phyloP scores from a whole-genome alignment of 2,113 vertebrate species.

The Deroptyus accipitrinus region DNA sequence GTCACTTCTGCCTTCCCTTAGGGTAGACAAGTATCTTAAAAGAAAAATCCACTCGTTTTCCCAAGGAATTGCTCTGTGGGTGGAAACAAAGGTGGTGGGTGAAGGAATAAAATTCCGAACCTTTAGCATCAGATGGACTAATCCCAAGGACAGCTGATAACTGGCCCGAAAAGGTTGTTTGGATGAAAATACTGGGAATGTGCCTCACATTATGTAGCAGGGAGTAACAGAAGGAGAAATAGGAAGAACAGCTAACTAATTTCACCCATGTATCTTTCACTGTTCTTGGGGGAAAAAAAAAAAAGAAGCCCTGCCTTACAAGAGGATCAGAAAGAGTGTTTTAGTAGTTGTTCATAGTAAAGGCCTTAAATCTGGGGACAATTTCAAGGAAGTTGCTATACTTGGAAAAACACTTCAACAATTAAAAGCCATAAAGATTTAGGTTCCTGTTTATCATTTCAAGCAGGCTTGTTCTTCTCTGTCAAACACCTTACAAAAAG shows the following conservation, averaged over 20 bases:
- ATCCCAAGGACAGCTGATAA: not conserved
- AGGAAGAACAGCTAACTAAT: not conserved
- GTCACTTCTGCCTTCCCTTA: not conserved
- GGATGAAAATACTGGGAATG: constrained; percentile 1
- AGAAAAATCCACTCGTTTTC: not conserved
- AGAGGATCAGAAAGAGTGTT: not conserved
- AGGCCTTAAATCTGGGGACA: not conserved
- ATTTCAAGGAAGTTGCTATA: not conserved
- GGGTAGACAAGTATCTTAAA: not conserved
- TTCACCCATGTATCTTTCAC: not conserved
- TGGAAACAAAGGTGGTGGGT: not conserved
- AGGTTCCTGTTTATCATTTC: not conserved
- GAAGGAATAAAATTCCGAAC: not conserved
- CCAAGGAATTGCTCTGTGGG: not conserved
- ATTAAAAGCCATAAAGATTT: not conserved
- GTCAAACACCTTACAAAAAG: constrained; percentile 2
- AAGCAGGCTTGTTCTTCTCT: not conserved
- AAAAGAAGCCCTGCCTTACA: not conserved
- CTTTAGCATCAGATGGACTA: not conserved
- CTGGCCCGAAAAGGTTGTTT: not conserved
- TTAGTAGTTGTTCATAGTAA: not conserved
- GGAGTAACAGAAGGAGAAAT: not conserved
- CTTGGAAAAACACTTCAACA: not conserved
- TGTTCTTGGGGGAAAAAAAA: not conserved
- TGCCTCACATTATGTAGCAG: not conserved